Conservation (phyloP, 2,888 invertebrate genomes). For the Hirudinaria manillensis region DNA sequence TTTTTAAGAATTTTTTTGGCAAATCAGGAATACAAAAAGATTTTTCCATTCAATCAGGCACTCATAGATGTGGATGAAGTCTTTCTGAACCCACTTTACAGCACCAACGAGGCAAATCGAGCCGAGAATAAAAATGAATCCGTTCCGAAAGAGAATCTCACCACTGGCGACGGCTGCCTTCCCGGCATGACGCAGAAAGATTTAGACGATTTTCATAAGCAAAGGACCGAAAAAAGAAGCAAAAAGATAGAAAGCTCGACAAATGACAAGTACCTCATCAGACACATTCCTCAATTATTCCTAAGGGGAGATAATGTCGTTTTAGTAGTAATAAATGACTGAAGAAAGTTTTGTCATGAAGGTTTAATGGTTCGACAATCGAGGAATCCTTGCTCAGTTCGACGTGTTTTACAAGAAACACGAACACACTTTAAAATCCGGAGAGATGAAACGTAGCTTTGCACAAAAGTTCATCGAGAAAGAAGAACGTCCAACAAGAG, state of each 20-base stretch:
- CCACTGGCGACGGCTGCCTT: no score
- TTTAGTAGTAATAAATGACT: slow-evolving; percentile 41
- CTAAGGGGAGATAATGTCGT: slow-evolving; percentile 54
- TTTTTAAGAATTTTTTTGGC: neutral
- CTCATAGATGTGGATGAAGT: slow-evolving; percentile 75
- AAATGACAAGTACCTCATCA: slow-evolving; percentile 13
- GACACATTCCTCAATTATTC: slow-evolving; percentile 53
- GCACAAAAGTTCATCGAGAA: neutral
- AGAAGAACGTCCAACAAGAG: no score
- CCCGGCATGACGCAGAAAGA: slow-evolving; percentile 6
- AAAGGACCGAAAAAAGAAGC: neutral
- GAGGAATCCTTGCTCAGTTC: neutral
- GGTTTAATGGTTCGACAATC: neutral
- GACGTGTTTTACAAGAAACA: neutral
- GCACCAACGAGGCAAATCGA: neutral
- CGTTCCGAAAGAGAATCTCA: neutral
- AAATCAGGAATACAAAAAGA: neutral
- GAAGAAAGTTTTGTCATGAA: neutral
- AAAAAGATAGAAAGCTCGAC: neutral
- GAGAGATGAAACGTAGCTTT: neutral
- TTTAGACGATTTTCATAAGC: neutral
- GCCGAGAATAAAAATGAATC: slow-evolving; percentile 26
- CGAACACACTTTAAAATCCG: slow-evolving; percentile 1
- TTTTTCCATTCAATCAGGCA: slow-evolving; percentile 55
- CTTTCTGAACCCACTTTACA: slow-evolving; percentile 55